These are phyloP conservation scores for Bombyx mori DNA, from an alignment of 1,140 invertebrate species.

Conservation along the genomic window DNA sequence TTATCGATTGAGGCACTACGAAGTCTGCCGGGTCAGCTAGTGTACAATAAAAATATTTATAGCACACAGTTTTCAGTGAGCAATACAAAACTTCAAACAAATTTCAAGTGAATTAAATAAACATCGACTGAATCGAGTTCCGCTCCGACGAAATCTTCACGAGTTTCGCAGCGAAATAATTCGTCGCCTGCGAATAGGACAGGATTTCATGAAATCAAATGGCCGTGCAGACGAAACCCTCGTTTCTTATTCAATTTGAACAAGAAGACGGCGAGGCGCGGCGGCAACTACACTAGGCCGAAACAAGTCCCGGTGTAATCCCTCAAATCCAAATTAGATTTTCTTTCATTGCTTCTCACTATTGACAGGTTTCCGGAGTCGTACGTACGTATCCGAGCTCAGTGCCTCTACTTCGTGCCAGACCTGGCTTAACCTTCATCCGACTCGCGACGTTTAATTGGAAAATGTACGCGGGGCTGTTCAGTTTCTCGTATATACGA, in stretches of 20 bases:
- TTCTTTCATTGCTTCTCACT: constrained; percentile 56
- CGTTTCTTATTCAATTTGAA: constrained; percentile 46
- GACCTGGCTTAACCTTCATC: constrained; percentile 33
- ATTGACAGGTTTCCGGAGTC: constrained; percentile 46
- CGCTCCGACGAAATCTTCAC: too few relatives aligned
- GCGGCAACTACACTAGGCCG: constrained; percentile 45
- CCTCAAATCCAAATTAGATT: constrained; percentile 69
- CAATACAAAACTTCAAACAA: too few relatives aligned
- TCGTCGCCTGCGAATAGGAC: neutral
- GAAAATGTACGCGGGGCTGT: constrained; percentile 23
- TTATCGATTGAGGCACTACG: too few relatives aligned
- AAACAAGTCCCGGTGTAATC: constrained; percentile 62
- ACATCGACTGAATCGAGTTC: too few relatives aligned
- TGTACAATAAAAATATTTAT: too few relatives aligned
- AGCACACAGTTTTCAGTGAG: too few relatives aligned
- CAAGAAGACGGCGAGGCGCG: constrained; percentile 27
- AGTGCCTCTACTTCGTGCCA: constrained; percentile 16
- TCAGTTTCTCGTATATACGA: neutral
- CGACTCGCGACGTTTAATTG: constrained; percentile 30
- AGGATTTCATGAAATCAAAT: constrained; percentile 27
- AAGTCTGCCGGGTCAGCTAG: too few relatives aligned
- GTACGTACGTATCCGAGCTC: constrained; percentile 12
- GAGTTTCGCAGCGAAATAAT: too few relatives aligned
- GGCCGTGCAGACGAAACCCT: constrained; percentile 28
- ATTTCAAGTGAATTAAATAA: too few relatives aligned